A percentile compares a stretch with the other conserved stretches of the same genome.
These are phyloP conservation scores for Notothenia coriiceps DNA, from an alignment of 2,113 vertebrate genomes.

Conservation along the genomic window DNA sequence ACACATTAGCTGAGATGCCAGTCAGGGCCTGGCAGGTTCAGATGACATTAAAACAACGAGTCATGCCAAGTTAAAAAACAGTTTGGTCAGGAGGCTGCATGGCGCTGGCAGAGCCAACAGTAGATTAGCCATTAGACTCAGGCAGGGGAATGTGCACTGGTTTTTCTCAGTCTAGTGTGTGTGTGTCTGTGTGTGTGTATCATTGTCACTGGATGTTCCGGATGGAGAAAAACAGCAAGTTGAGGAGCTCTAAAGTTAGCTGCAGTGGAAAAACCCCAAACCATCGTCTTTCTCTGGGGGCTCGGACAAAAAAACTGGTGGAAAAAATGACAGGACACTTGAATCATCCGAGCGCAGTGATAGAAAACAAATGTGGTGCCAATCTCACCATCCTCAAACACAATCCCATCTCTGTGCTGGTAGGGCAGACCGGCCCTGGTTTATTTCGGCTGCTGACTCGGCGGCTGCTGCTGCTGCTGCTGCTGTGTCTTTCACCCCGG, in stretches of 20 bases:
- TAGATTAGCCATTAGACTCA: slow-evolving; percentile 46
- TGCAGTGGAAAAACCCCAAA: slow-evolving; percentile 77
- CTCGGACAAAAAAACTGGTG: slow-evolving; percentile 70
- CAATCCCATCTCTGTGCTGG: slow-evolving; percentile 67
- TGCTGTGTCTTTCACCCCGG: slow-evolving; percentile 43
- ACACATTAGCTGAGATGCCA: slow-evolving; percentile 38
- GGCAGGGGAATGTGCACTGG: slow-evolving; percentile 42
- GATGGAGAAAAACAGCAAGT: slow-evolving; percentile 54
- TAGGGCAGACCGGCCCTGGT: slow-evolving; percentile 28
- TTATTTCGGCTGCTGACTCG: slow-evolving; percentile 43
- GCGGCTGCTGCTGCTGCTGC: slow-evolving; percentile 25
- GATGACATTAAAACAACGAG: slow-evolving; percentile 67
- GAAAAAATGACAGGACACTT: slow-evolving; percentile 85
- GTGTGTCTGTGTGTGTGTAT: slow-evolving; percentile 31
- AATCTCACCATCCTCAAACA: slow-evolving; percentile 60
- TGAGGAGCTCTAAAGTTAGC: slow-evolving; percentile 74
- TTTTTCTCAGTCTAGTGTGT: slow-evolving; percentile 55
- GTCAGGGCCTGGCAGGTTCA: slow-evolving; percentile 46
- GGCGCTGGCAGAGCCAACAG: slow-evolving; percentile 30
- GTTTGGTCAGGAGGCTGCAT: slow-evolving; percentile 64
- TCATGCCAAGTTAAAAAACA: slow-evolving; percentile 61
- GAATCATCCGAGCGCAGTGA: slow-evolving; percentile 79
- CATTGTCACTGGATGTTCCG: slow-evolving; percentile 41
- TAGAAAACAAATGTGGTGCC: slow-evolving; percentile 78
- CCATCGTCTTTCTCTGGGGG: slow-evolving; percentile 70